Conservation (phyloP, 2,888 invertebrate genomes). For the Acanthopleura granulata region DNA sequence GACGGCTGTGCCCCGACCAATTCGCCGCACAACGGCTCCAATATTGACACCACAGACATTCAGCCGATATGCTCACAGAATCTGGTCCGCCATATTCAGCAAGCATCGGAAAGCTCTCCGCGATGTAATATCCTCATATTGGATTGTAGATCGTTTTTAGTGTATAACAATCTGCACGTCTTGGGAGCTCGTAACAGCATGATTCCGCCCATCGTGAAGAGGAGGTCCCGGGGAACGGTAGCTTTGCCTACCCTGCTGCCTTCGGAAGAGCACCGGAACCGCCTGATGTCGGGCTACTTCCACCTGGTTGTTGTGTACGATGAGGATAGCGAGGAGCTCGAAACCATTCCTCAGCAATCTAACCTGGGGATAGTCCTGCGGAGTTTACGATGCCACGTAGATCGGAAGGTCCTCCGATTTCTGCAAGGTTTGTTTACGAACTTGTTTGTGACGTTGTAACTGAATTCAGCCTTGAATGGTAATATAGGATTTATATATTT, state of each 20-base stretch:
- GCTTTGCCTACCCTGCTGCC: background rate
- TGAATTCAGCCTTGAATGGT: too few species aligned
- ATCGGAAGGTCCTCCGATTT: background rate
- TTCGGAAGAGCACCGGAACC: background rate
- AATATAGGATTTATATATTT: too few species aligned
- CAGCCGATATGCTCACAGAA: too few species aligned
- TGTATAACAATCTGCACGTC: background rate
- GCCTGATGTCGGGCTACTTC: background rate
- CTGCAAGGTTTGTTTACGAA: background rate
- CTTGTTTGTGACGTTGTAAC: background rate
- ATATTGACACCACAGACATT: too few species aligned
- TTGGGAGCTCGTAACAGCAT: background rate
- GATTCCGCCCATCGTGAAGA: constrained; percentile 4
- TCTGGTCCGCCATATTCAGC: too few species aligned
- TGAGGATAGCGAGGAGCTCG: background rate
- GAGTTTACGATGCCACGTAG: background rate
- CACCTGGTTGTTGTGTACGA: background rate
- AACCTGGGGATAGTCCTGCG: constrained; percentile 2
- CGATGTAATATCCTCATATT: background rate
- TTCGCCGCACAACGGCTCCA: too few species aligned
- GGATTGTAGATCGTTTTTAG: constrained; percentile 8
- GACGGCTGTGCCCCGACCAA: background rate
- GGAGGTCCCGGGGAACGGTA: background rate
- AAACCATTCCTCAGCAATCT: background rate
- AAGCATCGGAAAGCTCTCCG: background rate